Base-by-base conservation (phyloP, 1,140 invertebrate genomes). In the Protaetia brevitarsis region DNA sequence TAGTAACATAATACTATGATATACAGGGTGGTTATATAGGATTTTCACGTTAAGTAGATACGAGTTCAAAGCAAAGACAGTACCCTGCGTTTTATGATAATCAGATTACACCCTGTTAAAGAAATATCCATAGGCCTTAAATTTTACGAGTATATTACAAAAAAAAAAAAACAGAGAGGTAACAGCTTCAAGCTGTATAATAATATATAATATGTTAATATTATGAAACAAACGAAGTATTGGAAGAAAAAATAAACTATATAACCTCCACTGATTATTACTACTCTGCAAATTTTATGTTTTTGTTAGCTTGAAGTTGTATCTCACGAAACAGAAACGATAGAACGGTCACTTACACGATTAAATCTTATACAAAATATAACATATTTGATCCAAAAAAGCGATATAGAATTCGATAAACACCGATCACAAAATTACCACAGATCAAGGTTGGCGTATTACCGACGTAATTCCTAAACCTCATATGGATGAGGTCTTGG, bases 381-480 rank as follows among this genome's bases (percentile, higher is more conserved):
- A 51, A n/a, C n/a, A n/a, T n/a, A n/a, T n/a, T n/a, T 45, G 19
- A 45, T 19, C 41, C 41, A 7, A 45, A 21, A 45, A 36, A 8
- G 16, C 11, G 27, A 58, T 72, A 69, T 64, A 93, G 82, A 70
- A 92, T 92, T 51, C 90, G 79, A 19, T 89, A 89, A 79, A 89
- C 87, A 30, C 83, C 84, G 73, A 93, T 90, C 56, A 91, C 89
- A 1, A 61, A 23, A 34, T 34, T 61, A 61, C 59, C 59, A 61
- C 59, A 61, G 59, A 61, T 36, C 59, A 61, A 61, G 28, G 19
- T 58, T 58, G 56, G 23, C 56, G 90, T 92, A 73, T 93, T 93
- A 91, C 91, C 93, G 78, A 91, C 93, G 74, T 89, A 92, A 79
- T 91, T 92, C 31, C 59, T 13, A 30, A n/a, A 34, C 26, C 11